Evolutionary conservation across 2,888 invertebrate species (phyloP), one percentile per base, ranked within the genome.

Genomic region (Lacanobia wlatinum): DNA sequence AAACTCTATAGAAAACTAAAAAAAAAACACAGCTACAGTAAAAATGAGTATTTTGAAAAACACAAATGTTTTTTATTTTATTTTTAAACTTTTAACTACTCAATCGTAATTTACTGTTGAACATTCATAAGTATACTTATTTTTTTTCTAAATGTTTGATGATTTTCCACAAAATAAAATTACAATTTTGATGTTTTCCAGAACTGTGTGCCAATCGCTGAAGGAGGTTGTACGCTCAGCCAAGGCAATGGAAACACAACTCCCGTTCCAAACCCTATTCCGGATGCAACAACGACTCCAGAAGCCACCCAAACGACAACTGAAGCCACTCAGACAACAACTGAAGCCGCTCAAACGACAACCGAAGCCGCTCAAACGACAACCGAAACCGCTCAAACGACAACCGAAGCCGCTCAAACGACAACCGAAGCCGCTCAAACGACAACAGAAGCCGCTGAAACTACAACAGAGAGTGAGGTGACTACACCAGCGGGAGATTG

Each of bases 401-500:
- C 52, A 1, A 0, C 52, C 12, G 21, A 21, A 52, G 52, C 12
- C 12, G 1, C 52, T 5, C 52, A 0, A 52, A 10, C 52, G 1
- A 52, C 52, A 1, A 5, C 52, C 10, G 52, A 21, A 52, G 52
- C 21, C 21, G 4, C 5, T 1, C 21, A 21, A 21, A 52, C 21
- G 1, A 52, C 52, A 1, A 5, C 52, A 1, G 21, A 21, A 52
- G 21, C 52, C 52, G 28, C 28, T 28, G 2, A 28, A 28, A 28
- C 28, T 28, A 28, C 28, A 28, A 28, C 28, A 28, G 28, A 28
- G 28, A 28, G 28, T 28, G 28, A 28, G 1, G 28, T 28, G 28
- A 28, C 28, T 28, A 28, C 70, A 2, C 60, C 48, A 12, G 53
- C 59, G 4, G 55, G 76, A 2, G 50, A 88, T 10, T 90, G 90